Evolutionary conservation across 1,140 invertebrate genomes (phyloP).

Genomic region (Aricia agestis): DNA sequence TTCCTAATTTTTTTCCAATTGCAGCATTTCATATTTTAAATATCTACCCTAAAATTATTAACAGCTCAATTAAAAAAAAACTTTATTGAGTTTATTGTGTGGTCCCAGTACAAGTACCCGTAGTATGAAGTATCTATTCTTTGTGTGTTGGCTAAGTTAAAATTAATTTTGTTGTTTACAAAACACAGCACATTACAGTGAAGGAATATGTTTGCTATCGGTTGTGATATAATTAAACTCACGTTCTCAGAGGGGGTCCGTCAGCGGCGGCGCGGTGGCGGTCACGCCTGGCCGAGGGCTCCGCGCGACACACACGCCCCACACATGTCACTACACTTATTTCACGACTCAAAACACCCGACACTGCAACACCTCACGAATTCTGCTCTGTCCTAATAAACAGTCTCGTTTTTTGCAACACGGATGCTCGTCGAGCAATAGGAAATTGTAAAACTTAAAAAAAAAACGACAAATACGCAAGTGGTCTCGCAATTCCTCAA

Average conservation of each 20-base stretch:
- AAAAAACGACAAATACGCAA: background rate
- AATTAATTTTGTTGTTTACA: no score
- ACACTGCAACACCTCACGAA: constrained; percentile 16
- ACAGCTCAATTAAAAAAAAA: no score
- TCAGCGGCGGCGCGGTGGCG: background rate
- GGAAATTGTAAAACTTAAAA: constrained; percentile 9
- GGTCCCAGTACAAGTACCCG: no score
- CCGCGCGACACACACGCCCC: constrained; percentile 29
- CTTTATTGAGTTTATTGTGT: no score
- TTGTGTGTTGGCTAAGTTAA: no score
- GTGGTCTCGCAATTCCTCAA: background rate
- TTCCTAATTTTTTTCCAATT: no score
- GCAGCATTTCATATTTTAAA: no score
- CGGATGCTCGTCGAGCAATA: background rate
- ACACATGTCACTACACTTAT: constrained; percentile 24
- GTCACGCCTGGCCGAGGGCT: constrained; percentile 34
- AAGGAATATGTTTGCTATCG: background rate
- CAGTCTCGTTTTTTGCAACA: constrained; percentile 13
- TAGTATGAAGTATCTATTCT: no score
- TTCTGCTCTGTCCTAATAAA: constrained; percentile 16
- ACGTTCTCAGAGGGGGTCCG: constrained; percentile 1
- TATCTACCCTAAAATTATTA: no score
- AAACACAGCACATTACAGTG: background rate
- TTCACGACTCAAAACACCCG: constrained; percentile 3
- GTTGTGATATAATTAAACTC: background rate